phyloP scores from a whole-genome alignment of 2,888 invertebrate genomes.

The Ormyrus nitidulus region DNA sequence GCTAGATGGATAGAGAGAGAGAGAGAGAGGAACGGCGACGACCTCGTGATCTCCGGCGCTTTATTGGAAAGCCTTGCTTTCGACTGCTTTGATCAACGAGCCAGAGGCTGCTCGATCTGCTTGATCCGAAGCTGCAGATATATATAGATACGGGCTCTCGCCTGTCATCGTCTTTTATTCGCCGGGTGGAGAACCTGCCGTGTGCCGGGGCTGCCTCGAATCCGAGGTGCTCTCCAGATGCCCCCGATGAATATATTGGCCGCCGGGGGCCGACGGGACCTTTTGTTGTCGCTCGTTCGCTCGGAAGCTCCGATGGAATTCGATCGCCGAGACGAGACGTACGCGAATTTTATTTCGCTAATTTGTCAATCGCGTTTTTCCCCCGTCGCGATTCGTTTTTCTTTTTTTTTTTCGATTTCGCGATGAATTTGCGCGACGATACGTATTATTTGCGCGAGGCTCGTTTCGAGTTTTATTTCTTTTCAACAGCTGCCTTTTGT shows the following conservation, averaged over 20 bases:
- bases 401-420: neutral
- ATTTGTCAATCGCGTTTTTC: constrained; percentile 1
- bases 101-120: neutral
- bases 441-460: too few relatives aligned
- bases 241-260: constrained; percentile 15
- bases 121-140: neutral
- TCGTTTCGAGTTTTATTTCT: too few relatives aligned
- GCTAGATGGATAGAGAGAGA: neutral
- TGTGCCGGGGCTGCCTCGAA: too few relatives aligned
- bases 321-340: neutral
- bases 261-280: too few relatives aligned
- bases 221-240: too few relatives aligned
- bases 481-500: too few relatives aligned
- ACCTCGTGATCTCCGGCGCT: constrained; percentile 16
- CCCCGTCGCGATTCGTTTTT: neutral
- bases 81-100: constrained; percentile 24
- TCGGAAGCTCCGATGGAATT: constrained; percentile 16
- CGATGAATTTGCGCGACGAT: too few relatives aligned
- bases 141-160: neutral
- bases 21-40: neutral
- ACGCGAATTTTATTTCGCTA: constrained; percentile 9
- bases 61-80: constrained; percentile 22
- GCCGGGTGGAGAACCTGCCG: neutral
- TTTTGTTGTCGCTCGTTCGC: constrained; percentile 8
- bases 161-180: neutral